Evolutionary conservation across 2,888 invertebrate species (phyloP), one percentile per base, ranked within the genome.

Genomic region (Drosophila multiciliata): DNA sequence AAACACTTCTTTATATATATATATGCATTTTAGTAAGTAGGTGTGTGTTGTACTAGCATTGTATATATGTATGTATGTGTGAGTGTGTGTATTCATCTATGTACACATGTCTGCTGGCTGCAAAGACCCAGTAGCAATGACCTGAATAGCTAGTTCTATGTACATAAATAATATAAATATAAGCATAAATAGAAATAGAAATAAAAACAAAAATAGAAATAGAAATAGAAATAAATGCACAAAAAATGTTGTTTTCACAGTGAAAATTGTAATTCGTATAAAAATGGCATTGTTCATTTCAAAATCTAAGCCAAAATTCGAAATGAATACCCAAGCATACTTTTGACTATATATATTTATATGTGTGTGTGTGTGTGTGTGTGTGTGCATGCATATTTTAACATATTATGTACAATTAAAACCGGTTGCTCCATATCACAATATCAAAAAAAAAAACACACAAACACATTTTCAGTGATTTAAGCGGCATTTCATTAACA

Each of bases 401-500:
- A 23, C 6, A 42, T 20, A 69, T 32, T 40, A 40, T 61, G 9
- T 33, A 32, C 17, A 23, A 12, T 50, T 15, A 15, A 15, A 67
- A 76, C 77, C 80, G 72, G 80, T 75, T 75, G 26, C 3, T 29
- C 42, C 20, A 67, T 71, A 75, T 71, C 76, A 23, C n/a, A 40
- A 48, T 58, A 48, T 53, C 66, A 53, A 48, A 62, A 23, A 42
- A 45, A 36, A 33, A 36, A 35, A 49, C 35, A 49, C n/a, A 9
- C 26, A 35, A 15, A 26, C 2, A 32, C 1, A 42, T 20, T 20
- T 38, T 26, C 29, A 23, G 59, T 11, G 17, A 40, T 32, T 59
- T 29, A 40, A 45, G 17, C 53, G 58, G 33, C 50, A 45, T 66
- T 78, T 66, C 60, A 68, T 73, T 68, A 83, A 75, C 85, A 82